phyloP scores from a whole-genome alignment of 35 echinoderm and acorn worm species.

The Apostichopus californicus region DNA sequence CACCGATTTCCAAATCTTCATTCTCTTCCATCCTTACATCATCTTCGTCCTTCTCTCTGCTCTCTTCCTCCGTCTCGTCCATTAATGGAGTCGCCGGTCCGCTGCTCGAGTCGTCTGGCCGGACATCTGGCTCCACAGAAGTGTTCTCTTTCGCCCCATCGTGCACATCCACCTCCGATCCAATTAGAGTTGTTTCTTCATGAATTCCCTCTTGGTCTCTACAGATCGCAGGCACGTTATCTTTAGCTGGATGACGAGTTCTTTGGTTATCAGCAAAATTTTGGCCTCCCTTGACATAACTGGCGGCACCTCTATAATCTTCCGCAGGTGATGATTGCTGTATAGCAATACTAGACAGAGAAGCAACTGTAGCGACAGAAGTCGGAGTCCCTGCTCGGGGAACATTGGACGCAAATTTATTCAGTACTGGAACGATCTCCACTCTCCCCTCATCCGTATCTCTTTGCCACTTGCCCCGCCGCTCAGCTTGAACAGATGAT shows the following conservation, averaged over 20 bases:
- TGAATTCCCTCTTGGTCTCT: neutral
- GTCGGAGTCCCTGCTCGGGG: neutral
- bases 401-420: neutral
- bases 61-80: constrained; percentile 21
- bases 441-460: neutral
- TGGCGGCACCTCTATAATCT: neutral
- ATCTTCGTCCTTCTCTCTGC: neutral
- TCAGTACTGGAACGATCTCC: neutral
- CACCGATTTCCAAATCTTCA: neutral
- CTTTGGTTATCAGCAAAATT: neutral
- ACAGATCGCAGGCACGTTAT: neutral
- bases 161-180: neutral
- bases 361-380: neutral
- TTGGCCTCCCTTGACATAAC: neutral
- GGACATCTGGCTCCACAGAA: constrained; percentile 2
- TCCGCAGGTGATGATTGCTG: neutral
- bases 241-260: neutral
- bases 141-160: neutral
- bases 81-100: constrained; percentile 43
- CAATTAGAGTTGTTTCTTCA: neutral
- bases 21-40: neutral
- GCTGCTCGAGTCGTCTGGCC: neutral
- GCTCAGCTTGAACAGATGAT: neutral
- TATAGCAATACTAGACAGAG: neutral
- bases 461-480: neutral